These are phyloP conservation scores for Chaenogobius annularis DNA, from an alignment of 2,113 vertebrate species.

Conservation along the genomic window DNA sequence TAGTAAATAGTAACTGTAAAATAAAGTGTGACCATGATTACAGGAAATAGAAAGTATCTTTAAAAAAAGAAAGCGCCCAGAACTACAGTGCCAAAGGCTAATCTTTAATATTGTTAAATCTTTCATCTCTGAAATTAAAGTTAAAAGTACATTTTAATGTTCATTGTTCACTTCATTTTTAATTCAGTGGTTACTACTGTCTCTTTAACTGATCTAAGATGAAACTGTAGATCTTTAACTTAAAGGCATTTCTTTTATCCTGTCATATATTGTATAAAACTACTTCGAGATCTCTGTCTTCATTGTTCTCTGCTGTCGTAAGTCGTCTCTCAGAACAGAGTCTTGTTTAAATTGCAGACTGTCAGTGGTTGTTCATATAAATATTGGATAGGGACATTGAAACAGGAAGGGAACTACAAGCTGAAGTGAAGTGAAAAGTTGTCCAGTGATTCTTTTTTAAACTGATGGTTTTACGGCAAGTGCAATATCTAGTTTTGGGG, in stretches of 20 bases:
- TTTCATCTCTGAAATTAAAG: no score
- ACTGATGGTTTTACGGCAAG: conserved; percentile 11
- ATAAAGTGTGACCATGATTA: not conserved
- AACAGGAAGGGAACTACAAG: conserved; percentile 11
- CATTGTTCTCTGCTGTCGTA: conserved; percentile 5
- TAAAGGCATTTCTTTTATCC: not conserved
- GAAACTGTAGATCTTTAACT: not conserved
- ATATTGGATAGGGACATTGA: conserved; percentile 44
- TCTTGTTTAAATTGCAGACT: conserved; percentile 40
- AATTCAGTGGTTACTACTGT: not conserved
- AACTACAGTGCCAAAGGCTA: not conserved
- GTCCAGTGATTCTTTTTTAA: conserved; percentile 33
- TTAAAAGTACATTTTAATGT: no score
- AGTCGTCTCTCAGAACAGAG: conserved; percentile 25
- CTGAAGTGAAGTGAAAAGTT: conserved; percentile 22
- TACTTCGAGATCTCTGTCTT: not conserved
- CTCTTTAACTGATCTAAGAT: not conserved
- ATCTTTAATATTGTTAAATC: no score
- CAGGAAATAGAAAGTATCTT: not conserved
- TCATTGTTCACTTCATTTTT: no score
- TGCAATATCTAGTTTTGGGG: conserved; percentile 23
- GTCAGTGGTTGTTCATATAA: conserved; percentile 30
- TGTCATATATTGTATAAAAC: not conserved
- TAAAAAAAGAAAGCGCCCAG: not conserved
- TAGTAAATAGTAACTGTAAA: no score